Conservation (phyloP, 2,797 vertebrate species). For the Gouania willdenowi region DNA sequence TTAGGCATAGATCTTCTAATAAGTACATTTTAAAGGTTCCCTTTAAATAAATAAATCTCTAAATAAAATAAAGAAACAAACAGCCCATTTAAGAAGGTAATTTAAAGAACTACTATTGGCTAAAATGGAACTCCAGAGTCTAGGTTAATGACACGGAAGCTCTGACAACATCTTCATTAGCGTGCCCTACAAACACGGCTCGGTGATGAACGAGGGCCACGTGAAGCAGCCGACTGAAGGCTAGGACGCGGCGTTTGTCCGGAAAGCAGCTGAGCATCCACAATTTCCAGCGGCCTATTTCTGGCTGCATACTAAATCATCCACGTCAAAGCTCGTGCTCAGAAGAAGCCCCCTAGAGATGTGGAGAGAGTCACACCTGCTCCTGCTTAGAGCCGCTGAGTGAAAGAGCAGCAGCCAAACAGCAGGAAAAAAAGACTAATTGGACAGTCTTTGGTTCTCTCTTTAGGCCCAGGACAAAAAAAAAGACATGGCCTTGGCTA, state of each 20-base stretch:
- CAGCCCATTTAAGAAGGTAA: too few relatives aligned
- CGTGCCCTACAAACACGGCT: too few relatives aligned
- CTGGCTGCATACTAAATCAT: constrained; percentile 32
- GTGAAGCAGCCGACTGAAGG: background rate
- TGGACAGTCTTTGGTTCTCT: background rate
- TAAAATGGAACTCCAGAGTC: too few relatives aligned
- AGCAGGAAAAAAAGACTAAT: background rate
- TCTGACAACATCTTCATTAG: too few relatives aligned
- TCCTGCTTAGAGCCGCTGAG: constrained; percentile 6
- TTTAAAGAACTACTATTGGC: too few relatives aligned
- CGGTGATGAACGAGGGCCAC: background rate
- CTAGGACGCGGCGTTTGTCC: background rate
- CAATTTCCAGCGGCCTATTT: constrained; percentile 29
- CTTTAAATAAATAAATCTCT: too few relatives aligned
- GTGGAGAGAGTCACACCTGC: constrained; percentile 26
- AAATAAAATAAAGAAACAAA: too few relatives aligned
- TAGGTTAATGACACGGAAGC: too few relatives aligned
- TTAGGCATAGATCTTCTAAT: too few relatives aligned
- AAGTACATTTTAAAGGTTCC: too few relatives aligned
- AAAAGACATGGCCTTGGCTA: background rate
- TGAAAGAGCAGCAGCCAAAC: background rate
- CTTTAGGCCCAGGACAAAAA: background rate
- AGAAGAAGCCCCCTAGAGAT: constrained; percentile 5
- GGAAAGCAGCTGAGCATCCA: constrained; percentile 20
- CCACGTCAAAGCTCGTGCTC: constrained; percentile 4